phyloP scores from a whole-genome alignment of 1,140 invertebrate species.

The Rhagoletis pomonella region DNA sequence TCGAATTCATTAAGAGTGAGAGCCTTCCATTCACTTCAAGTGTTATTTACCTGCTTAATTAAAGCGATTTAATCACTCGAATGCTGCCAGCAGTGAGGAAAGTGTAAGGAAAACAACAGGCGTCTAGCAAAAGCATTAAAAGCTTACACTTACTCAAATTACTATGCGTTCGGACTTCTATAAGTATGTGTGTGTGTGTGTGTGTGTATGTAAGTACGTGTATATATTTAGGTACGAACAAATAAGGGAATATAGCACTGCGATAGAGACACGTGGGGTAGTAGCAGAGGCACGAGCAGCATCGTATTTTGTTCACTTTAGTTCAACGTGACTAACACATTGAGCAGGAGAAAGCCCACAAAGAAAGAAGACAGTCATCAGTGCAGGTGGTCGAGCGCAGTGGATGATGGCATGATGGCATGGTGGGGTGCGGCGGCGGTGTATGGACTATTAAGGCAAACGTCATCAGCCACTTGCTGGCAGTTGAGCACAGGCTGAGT shows the following conservation, averaged over 20 bases:
- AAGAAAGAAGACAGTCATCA: background rate
- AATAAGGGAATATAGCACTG: background rate
- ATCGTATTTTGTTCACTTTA: background rate
- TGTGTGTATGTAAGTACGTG: too few relatives aligned
- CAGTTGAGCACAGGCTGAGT: background rate
- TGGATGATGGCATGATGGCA: background rate
- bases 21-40: slow-evolving; percentile 17
- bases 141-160: slow-evolving; percentile 28
- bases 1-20: background rate
- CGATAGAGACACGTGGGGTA: background rate
- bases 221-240: background rate
- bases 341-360: background rate
- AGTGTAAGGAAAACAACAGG: background rate
- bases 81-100: background rate
- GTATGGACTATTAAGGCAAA: too few relatives aligned
- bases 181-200: background rate
- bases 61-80: slow-evolving; percentile 48
- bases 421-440: too few relatives aligned
- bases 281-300: background rate
- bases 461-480: too few relatives aligned
- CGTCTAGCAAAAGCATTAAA: slow-evolving; percentile 19
- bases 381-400: background rate
- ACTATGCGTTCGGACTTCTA: background rate
- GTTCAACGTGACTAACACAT: background rate
- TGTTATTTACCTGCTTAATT: slow-evolving; percentile 51